A percentile compares a stretch with the other conserved stretches of the same genome.
phyloP scores from a whole-genome alignment of 1,140 invertebrate species.

The Drosophila tsacasi region DNA sequence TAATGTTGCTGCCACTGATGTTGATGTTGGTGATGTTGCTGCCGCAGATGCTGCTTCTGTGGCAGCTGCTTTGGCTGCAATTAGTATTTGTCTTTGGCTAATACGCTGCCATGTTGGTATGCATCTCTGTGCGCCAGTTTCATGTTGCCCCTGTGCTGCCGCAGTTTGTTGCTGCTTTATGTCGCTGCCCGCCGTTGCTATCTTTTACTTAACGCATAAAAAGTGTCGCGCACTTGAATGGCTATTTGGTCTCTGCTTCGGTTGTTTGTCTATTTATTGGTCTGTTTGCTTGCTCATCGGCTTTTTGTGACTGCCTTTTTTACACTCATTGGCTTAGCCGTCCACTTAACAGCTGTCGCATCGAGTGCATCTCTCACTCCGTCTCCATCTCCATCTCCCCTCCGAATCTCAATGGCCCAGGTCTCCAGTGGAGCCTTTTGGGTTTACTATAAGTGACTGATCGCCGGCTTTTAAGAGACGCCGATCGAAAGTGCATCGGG shows the following conservation, averaged over 20 bases:
- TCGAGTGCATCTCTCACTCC: conserved; percentile 44
- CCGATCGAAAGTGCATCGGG: conserved; percentile 53
- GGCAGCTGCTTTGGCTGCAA: conserved; percentile 77
- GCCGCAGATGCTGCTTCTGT: conserved; percentile 41
- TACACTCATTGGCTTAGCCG: conserved; percentile 66
- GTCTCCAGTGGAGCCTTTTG: conserved; percentile 37
- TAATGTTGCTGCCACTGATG: conserved; percentile 14
- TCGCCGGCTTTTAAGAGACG: conserved; percentile 47
- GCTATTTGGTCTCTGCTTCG: conserved; percentile 67
- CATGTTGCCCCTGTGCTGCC: conserved; percentile 32
- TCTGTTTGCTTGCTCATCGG: conserved; percentile 67
- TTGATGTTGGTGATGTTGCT: conserved; percentile 5
- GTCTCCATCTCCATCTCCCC: conserved; percentile 9
- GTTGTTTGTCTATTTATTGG: conserved; percentile 78
- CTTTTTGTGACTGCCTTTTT: conserved; percentile 49
- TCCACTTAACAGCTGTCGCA: conserved; percentile 70
- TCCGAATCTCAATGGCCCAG: conserved; percentile 12
- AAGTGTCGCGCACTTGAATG: conserved; percentile 70
- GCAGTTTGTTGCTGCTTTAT: conserved; percentile 40
- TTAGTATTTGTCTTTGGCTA: conserved; percentile 84
- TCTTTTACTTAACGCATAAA: conserved; percentile 64
- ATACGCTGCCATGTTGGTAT: conserved; percentile 82
- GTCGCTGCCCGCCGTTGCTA: conserved; percentile 22
- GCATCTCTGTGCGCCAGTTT: conserved; percentile 68
- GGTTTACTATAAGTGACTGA: conserved; percentile 43